Percentiles rank a stretch among this genome's conserved stretches.
phyloP scores from a whole-genome alignment of 1,140 invertebrate species.

The Plectrocnemia conspersa region DNA sequence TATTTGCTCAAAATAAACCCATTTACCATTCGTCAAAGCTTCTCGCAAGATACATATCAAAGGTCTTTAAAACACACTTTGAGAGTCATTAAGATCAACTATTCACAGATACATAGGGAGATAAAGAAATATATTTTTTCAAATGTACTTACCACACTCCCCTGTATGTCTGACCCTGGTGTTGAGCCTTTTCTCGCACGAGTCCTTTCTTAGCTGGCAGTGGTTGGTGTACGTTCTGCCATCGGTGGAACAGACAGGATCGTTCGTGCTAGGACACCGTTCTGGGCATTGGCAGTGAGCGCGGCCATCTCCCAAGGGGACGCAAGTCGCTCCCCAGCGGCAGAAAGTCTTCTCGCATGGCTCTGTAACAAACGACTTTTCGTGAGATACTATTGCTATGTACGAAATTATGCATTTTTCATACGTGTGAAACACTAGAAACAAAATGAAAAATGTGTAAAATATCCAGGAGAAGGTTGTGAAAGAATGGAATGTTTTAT shows the following conservation, averaged over 20 bases:
- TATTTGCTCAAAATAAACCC: too few species aligned
- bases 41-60: too few species aligned
- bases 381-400: not conserved
- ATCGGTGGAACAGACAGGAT: slow-evolving; percentile 76
- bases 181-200: slow-evolving; percentile 67
- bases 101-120: too few species aligned
- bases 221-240: slow-evolving; percentile 74
- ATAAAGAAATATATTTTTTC: not conserved
- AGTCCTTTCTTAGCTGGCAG: slow-evolving; percentile 69
- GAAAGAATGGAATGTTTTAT: too few species aligned
- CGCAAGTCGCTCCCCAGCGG: slow-evolving; percentile 70
- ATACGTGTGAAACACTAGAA: not conserved
- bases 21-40: too few species aligned
- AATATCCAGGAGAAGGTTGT: not conserved
- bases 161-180: slow-evolving; percentile 70
- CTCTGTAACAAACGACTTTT: slow-evolving; percentile 58
- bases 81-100: too few species aligned
- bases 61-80: too few species aligned
- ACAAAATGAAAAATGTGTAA: not conserved
- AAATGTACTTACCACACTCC: slow-evolving; percentile 66
- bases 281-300: slow-evolving; percentile 67
- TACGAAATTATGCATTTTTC: not conserved
- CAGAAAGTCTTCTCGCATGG: slow-evolving; percentile 78
- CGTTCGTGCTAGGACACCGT: slow-evolving; percentile 51
- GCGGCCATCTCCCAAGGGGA: slow-evolving; percentile 63